Evolutionary conservation across 2,888 invertebrate genomes (phyloP).

Genomic region (Drosophila formosana): DNA sequence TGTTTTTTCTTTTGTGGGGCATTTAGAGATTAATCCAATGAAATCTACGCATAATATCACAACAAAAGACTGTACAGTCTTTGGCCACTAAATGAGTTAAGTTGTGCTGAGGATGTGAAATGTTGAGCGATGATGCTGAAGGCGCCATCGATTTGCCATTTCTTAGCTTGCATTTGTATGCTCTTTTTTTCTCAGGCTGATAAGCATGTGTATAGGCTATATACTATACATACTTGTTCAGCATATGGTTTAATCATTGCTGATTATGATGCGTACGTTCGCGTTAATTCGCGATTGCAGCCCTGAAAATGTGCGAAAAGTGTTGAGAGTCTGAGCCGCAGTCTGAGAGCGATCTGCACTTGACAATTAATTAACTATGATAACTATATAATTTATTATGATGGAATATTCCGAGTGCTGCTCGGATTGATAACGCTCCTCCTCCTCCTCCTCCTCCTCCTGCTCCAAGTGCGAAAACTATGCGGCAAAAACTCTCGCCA

Average conservation of each 20-base stretch:
- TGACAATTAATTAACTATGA: conserved; percentile 61
- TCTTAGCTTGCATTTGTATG: conserved; percentile 3
- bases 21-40: conserved; percentile 28
- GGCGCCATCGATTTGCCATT: conserved; percentile 45
- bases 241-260: conserved; percentile 31
- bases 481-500: neutral
- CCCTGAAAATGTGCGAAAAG: conserved; percentile 73
- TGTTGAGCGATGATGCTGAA: conserved; percentile 32
- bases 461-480: conserved; percentile 35
- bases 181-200: conserved; percentile 68
- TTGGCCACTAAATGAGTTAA: conserved; percentile 12
- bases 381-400: conserved; percentile 66
- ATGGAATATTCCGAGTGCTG: conserved; percentile 72
- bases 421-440: conserved; percentile 46
- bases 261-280: conserved; percentile 36
- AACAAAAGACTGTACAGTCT: conserved; percentile 1
- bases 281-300: conserved; percentile 29
- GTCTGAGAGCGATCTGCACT: conserved; percentile 17
- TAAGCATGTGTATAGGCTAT: conserved; percentile 41
- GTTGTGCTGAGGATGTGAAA: neutral
- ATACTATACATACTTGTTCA: neutral
- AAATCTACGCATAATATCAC: neutral
- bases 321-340: conserved; percentile 44
- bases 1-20: conserved; percentile 7
- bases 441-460: too few species aligned